Conservation (phyloP, 1,140 invertebrate genomes). For the Holcopasites calliopsidis region DNA sequence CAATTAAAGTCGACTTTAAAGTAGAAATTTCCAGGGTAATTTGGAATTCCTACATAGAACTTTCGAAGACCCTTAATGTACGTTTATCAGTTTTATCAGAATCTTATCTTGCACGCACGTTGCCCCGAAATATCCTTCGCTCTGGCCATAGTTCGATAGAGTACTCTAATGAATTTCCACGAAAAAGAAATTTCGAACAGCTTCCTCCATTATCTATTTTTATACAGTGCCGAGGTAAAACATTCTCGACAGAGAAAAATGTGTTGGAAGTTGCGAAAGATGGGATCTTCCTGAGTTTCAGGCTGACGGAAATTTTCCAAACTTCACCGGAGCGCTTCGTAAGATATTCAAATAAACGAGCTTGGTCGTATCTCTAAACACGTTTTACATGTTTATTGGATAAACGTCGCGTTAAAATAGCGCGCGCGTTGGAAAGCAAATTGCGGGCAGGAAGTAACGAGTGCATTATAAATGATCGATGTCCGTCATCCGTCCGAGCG, state of each 20-base stretch:
- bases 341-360: slow-evolving; percentile 18
- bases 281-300: neutral
- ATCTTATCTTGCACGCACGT: neutral
- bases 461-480: slow-evolving; percentile 48
- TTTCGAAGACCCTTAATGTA: no score
- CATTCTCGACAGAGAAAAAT: neutral
- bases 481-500: neutral
- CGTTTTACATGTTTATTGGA: slow-evolving; percentile 2
- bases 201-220: neutral
- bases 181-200: neutral
- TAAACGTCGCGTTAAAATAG: slow-evolving; percentile 19
- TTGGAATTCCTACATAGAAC: neutral
- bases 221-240: neutral
- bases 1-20: no score
- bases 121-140: neutral
- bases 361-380: neutral
- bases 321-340: neutral
- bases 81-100: no score
- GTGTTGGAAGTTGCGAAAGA: neutral
- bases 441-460: slow-evolving; percentile 38
- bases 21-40: no score
- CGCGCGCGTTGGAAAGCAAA: slow-evolving; percentile 25
- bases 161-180: neutral
- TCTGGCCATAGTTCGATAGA: neutral
- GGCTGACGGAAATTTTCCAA: neutral